Evolutionary conservation across 1,140 invertebrate genomes (phyloP), one percentile per base, ranked within the genome.

Genomic region (Aphelinus certus): DNA sequence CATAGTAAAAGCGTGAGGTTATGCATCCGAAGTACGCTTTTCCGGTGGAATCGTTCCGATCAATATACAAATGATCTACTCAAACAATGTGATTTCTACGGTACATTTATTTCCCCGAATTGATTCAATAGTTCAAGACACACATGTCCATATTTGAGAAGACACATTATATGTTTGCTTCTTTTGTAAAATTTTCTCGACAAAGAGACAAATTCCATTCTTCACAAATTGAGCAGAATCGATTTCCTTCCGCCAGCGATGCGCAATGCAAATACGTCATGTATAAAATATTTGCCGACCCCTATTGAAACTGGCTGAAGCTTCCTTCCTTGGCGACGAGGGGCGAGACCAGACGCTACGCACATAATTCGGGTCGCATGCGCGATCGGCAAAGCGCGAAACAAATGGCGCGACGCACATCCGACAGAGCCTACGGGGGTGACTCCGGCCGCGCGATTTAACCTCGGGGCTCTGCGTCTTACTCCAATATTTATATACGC

Each of bases 351-450:
- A 26, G 26, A 26, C 45, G 2, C 26, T 26, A 26, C 26, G 26
- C 26, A 26, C 26, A 26, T 26, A 26, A 26, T 26, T 26, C 45
- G 5, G 43, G 7, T 26, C 55, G 49, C 43, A 55, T 55, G 46
- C n/a, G n/a, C 58, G 69, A 72, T 73, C 62, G 74, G 66, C 66
- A 76, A 71, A 75, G 62, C 70, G 61, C 67, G 56, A 76, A 75
- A 78, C 75, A 78, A 78, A 78, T 76, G 76, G 55, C 63, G 72
- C 58, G 75, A 57, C 7, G 69, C 51, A n/a, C 64, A 68, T 49
- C 43, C 56, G 61, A 63, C 55, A 74, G 55, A 42, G 67, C 53
- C 61, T 68, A 42, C 51, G 61, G 10, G 42, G 55, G 61, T 9
- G 55, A 73, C 3, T 49, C 46, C 3, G 10, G 47, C 62, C 55